Evolutionary conservation across 2,797 vertebrate species (phyloP).

Genomic region (Syngnathus acus): DNA sequence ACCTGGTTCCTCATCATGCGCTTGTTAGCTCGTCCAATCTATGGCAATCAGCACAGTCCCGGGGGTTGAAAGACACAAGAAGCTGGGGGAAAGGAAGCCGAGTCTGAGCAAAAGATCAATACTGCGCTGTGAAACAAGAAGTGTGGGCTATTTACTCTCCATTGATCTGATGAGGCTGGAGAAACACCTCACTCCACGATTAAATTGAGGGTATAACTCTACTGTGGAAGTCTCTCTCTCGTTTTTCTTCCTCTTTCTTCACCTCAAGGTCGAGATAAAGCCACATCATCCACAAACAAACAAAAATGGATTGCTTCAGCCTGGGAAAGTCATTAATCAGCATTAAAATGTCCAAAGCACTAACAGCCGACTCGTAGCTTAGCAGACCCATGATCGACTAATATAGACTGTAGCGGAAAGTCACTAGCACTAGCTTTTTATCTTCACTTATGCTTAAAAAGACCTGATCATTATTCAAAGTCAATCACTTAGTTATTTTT

Average conservation of each 20-base stretch:
- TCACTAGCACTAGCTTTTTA: not conserved
- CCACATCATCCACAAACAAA: constrained; percentile 80
- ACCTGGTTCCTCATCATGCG: constrained; percentile 88
- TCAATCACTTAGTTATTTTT: too few species aligned
- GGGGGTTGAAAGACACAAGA: constrained; percentile 94
- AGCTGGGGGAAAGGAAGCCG: constrained; percentile 82
- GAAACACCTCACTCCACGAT: constrained; percentile 97
- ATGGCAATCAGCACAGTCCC: constrained; percentile 98
- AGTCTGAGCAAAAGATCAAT: constrained; percentile 99
- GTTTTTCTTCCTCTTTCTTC: constrained; percentile 58
- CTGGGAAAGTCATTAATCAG: constrained; percentile 79
- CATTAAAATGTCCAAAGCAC: constrained; percentile 70
- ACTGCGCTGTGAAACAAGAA: constrained; percentile 96
- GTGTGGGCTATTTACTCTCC: constrained; percentile 99
- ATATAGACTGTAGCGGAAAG: constrained; percentile 20
- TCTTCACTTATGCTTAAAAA: too few species aligned
- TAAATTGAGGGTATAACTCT: constrained; percentile 98
- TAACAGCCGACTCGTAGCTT: constrained; percentile 52
- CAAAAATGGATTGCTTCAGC: constrained; percentile 75
- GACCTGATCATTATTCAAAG: too few species aligned
- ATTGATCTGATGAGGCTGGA: constrained; percentile 99
- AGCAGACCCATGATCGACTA: constrained; percentile 45
- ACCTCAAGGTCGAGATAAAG: constrained; percentile 80
- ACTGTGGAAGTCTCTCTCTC: constrained; percentile 60
- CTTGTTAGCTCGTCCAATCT: constrained; percentile 99